These are phyloP conservation scores for Lithobates pipiens DNA, from an alignment of 2,797 vertebrate species.

Conservation along the genomic window DNA sequence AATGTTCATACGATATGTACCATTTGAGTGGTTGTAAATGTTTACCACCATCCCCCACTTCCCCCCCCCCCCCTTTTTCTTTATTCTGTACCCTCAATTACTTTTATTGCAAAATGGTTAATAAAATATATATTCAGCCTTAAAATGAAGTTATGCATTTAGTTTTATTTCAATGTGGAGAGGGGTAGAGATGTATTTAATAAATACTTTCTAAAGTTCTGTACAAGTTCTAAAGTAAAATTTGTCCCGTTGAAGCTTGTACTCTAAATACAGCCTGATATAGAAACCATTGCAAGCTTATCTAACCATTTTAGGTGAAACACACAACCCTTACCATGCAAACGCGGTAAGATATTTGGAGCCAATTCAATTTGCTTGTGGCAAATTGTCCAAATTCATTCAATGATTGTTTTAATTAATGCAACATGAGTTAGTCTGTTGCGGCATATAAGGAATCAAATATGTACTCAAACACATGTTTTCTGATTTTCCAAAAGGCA, in stretches of 20 bases:
- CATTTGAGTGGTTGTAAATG: too few species aligned
- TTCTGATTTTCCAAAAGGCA: slow-evolving; percentile 9
- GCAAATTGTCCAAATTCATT: slow-evolving; percentile 21
- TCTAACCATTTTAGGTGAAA: slow-evolving; percentile 48
- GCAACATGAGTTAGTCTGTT: neutral
- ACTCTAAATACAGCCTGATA: neutral
- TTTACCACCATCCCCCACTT: too few species aligned
- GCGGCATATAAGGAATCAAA: neutral
- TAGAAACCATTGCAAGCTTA: neutral
- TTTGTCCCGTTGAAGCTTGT: neutral
- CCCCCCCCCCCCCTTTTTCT: too few species aligned
- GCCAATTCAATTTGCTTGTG: slow-evolving; percentile 42
- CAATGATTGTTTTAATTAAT: slow-evolving; percentile 12
- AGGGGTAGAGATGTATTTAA: too few species aligned
- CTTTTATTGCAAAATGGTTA: too few species aligned
- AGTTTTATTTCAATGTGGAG: too few species aligned
- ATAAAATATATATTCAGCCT: too few species aligned
- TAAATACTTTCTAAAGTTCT: too few species aligned
- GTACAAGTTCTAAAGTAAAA: neutral
- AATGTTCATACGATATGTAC: too few species aligned
- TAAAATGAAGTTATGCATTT: too few species aligned
- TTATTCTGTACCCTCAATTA: too few species aligned
- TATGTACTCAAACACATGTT: slow-evolving; percentile 8
- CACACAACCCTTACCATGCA: slow-evolving; percentile 2
- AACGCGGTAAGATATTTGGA: slow-evolving; percentile 33